Percentiles rank a stretch among this genome's conserved stretches.
Conservation (phyloP, 2,797 vertebrate genomes). For the Eurystomus glaucurus region DNA sequence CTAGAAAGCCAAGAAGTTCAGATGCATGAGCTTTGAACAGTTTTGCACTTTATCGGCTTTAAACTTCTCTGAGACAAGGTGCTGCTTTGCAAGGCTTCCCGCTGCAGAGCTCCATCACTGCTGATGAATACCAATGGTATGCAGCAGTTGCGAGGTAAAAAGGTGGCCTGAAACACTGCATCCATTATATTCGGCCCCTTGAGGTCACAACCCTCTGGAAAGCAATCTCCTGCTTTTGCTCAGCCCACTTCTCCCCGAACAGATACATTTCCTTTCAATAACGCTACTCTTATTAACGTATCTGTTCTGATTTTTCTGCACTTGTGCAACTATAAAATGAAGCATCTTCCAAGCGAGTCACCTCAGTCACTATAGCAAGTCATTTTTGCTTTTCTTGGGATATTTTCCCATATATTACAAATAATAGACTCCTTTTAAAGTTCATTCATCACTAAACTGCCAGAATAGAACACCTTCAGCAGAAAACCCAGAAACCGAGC, state of each 20-base stretch:
- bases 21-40: rapidly evolving
- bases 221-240: constrained; percentile 24
- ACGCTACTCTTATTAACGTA: neutral
- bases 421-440: neutral
- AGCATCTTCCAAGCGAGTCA: neutral
- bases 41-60: neutral
- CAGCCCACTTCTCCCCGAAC: neutral
- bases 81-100: neutral
- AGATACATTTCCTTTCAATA: constrained; percentile 22
- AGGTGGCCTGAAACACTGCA: constrained; percentile 36
- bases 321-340: neutral
- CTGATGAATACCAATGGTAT: constrained; percentile 27
- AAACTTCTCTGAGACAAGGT: neutral
- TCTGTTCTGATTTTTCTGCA: neutral
- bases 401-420: neutral
- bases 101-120: neutral
- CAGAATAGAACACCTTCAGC: neutral
- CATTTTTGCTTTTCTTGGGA: neutral
- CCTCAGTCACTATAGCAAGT: neutral
- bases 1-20: neutral
- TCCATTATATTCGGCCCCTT: neutral
- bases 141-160: constrained; percentile 36
- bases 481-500: neutral
- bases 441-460: neutral
- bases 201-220: constrained; percentile 52